Conservation (phyloP, 2,888 invertebrate species). For the Phaedon cochleariae region DNA sequence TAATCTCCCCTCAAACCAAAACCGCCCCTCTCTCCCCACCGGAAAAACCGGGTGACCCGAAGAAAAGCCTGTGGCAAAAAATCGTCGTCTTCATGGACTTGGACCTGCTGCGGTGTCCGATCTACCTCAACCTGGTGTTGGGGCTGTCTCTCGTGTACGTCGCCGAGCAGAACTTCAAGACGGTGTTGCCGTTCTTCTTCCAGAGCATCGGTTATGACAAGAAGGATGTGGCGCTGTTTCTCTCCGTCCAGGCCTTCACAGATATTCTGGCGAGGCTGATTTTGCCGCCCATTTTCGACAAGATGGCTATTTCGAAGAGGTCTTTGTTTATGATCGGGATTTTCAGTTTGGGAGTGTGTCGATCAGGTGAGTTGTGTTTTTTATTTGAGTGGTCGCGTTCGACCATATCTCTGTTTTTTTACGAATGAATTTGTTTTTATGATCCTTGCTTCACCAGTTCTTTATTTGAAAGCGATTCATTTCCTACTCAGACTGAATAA, state of each 20-base stretch:
- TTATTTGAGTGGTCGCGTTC: background rate
- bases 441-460: no score
- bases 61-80: constrained; percentile 55
- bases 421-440: no score
- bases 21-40: constrained; percentile 48
- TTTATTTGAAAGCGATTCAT: no score
- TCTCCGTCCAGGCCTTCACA: constrained; percentile 78
- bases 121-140: constrained; percentile 76
- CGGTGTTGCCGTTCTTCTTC: constrained; percentile 56
- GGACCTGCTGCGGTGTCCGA: constrained; percentile 75
- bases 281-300: constrained; percentile 78
- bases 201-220: constrained; percentile 61
- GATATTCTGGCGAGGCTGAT: constrained; percentile 78
- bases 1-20: constrained; percentile 50
- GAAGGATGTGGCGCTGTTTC: constrained; percentile 75
- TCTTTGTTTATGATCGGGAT: constrained; percentile 77
- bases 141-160: constrained; percentile 79
- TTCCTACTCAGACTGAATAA: no score
- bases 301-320: constrained; percentile 71
- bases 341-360: constrained; percentile 74
- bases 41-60: constrained; percentile 43
- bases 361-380: constrained; percentile 71
- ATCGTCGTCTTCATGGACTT: constrained; percentile 75
- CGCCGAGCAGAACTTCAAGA: constrained; percentile 77
- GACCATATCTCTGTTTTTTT: no score